Percentiles rank a stretch among this genome's conserved stretches.
phyloP scores from a whole-genome alignment of 2,113 vertebrate species.

The Miniopterus natalensis region DNA sequence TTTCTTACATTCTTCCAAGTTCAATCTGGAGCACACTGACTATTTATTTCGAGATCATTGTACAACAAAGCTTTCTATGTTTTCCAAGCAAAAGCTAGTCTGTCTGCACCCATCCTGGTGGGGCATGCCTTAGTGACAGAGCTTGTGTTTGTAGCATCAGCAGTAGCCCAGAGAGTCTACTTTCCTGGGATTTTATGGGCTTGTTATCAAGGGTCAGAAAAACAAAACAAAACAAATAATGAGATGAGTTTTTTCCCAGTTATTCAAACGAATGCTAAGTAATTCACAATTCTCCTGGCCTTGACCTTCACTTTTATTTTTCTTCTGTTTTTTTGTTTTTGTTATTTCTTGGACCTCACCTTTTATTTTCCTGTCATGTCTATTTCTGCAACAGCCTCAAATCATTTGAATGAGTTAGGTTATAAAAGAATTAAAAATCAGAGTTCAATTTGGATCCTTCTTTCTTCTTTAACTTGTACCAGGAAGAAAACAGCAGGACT shows the following conservation, averaged over 20 bases:
- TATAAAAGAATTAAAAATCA: conserved; percentile 7
- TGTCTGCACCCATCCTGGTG: background rate
- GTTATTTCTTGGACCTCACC: background rate
- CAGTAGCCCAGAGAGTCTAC: background rate
- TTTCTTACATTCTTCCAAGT: background rate
- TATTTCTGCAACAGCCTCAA: conserved; percentile 48
- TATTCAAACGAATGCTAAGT: background rate
- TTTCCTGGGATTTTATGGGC: conserved; percentile 27
- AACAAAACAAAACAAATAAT: background rate
- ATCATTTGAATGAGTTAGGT: conserved; percentile 1
- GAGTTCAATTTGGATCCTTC: background rate
- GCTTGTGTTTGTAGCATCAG: background rate
- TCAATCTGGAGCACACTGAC: background rate
- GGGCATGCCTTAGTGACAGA: background rate
- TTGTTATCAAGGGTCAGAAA: background rate
- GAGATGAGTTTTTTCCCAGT: background rate
- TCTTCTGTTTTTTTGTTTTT: background rate
- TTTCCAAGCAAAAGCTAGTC: background rate
- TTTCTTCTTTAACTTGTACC: background rate
- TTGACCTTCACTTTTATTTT: conserved; percentile 61
- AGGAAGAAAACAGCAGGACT: background rate
- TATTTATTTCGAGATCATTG: background rate
- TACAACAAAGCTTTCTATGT: background rate
- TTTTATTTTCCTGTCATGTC: conserved; percentile 17
- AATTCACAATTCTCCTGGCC: background rate